Percentiles rank a stretch among this genome's conserved stretches.
phyloP scores from a whole-genome alignment of 1,140 invertebrate genomes.

The Eupristina koningsbergeri region DNA sequence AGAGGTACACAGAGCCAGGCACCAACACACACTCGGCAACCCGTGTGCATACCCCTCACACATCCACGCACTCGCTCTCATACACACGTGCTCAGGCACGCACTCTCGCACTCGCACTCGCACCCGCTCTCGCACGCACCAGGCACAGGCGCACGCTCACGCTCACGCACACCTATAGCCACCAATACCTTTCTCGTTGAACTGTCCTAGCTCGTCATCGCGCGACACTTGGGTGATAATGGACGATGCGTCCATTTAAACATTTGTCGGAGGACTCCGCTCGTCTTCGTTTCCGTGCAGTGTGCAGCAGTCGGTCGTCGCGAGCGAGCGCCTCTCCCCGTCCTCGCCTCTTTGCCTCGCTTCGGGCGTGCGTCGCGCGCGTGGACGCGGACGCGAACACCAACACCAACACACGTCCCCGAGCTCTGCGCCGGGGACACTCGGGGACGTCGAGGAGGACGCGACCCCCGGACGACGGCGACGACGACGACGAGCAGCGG shows the following conservation, averaged over 20 bases:
- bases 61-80: too few species aligned
- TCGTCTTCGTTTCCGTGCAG: conserved; percentile 24
- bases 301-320: neutral
- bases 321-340: neutral
- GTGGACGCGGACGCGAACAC: too few species aligned
- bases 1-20: too few species aligned
- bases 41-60: too few species aligned
- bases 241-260: conserved; percentile 98
- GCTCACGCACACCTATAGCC: neutral
- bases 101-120: too few species aligned
- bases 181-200: conserved; percentile 92
- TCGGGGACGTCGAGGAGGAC: too few species aligned
- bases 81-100: too few species aligned
- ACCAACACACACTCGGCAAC: too few species aligned
- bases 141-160: neutral
- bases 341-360: neutral
- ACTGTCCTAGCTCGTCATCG: conserved; percentile 90
- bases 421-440: neutral
- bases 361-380: neutral
- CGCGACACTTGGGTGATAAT: conserved; percentile 97
- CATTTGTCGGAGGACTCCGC: conserved; percentile 74
- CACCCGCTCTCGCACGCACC: too few species aligned
- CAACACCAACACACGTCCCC: neutral
- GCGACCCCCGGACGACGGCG: neutral
- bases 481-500: neutral